These are phyloP conservation scores for Hydractinia echinata DNA, from an alignment of 30 jellyfish, hydroid and myxozoan species.

Conservation along the genomic window DNA sequence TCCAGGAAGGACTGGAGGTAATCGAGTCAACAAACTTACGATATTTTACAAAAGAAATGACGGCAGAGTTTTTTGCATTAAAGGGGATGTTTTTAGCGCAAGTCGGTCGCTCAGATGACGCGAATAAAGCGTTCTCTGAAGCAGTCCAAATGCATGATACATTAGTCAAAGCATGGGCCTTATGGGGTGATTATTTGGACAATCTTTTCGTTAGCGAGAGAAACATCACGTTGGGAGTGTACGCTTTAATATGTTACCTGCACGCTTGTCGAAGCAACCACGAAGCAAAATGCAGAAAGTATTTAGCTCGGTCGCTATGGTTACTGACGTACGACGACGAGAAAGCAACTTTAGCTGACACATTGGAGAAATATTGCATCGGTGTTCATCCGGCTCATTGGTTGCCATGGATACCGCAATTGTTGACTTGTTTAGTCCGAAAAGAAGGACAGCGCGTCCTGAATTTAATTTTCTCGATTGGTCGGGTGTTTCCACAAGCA, in stretches of 20 bases:
- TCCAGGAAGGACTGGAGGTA: constrained; percentile 97
- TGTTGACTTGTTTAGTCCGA: constrained; percentile 94
- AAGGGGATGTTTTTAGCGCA: constrained; percentile 98
- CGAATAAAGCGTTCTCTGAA: constrained; percentile 96
- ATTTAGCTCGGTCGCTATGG: constrained; percentile 95
- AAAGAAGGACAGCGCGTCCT: constrained; percentile 93
- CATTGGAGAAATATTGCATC: constrained; percentile 89
- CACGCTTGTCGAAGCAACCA: constrained; percentile 99
- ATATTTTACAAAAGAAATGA: constrained; percentile 97
- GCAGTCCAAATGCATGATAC: constrained; percentile 99
- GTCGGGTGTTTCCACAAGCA: constrained; percentile 99
- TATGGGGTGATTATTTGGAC: constrained; percentile 98
- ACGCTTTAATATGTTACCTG: constrained; percentile 91
- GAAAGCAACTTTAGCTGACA: constrained; percentile 88
- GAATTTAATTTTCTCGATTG: constrained; percentile 89
- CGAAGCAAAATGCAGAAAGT: constrained; percentile 94
- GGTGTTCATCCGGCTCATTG: constrained; percentile 99
- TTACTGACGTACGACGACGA: constrained; percentile 94
- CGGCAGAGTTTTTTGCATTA: constrained; percentile 97
- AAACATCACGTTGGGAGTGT: constrained; percentile 67
- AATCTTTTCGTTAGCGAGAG: constrained; percentile 84
- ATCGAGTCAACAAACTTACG: constrained; percentile 94
- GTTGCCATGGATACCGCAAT: constrained; percentile 99
- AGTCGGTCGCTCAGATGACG: constrained; percentile 95
- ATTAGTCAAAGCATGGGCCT: constrained; percentile 98